phyloP scores from a whole-genome alignment of 2,888 invertebrate genomes.

The Pinctada fucata region DNA sequence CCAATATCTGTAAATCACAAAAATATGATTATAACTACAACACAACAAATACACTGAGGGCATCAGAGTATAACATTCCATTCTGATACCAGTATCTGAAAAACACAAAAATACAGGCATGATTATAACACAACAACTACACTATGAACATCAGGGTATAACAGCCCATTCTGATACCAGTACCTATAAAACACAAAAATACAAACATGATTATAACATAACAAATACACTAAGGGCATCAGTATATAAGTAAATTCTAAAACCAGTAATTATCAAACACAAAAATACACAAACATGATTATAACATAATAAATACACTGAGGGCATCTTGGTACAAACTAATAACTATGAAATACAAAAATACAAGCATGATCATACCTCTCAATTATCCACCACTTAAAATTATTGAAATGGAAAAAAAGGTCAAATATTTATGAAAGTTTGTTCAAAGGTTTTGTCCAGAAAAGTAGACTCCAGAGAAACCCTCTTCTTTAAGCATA shows the following conservation, averaged over 20 bases:
- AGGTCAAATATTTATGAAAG: too few species aligned
- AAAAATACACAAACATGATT: constrained; percentile 53
- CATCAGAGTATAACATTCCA: constrained; percentile 60
- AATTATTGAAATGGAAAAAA: too few species aligned
- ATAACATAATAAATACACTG: constrained; percentile 49
- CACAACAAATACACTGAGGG: constrained; percentile 61
- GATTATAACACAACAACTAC: constrained; percentile 40
- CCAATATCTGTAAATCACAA: constrained; percentile 56
- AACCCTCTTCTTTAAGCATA: too few species aligned
- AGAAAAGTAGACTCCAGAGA: too few species aligned
- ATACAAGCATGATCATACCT: constrained; percentile 5
- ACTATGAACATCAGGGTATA: constrained; percentile 61
- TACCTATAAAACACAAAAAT: constrained; percentile 46
- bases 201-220: not conserved
- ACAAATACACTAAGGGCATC: constrained; percentile 64
- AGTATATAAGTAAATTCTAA: constrained; percentile 61
- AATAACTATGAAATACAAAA: constrained; percentile 50
- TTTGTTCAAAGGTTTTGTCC: too few species aligned
- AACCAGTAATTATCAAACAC: constrained; percentile 61
- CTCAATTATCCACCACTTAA: too few species aligned
- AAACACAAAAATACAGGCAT: constrained; percentile 49
- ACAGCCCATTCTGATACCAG: constrained; percentile 65
- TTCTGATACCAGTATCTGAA: constrained; percentile 67
- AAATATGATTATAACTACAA: too few species aligned
- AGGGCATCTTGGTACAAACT: constrained; percentile 64